Evolutionary conservation across 2,888 invertebrate species (phyloP).

Genomic region (Melanostoma scalare): DNA sequence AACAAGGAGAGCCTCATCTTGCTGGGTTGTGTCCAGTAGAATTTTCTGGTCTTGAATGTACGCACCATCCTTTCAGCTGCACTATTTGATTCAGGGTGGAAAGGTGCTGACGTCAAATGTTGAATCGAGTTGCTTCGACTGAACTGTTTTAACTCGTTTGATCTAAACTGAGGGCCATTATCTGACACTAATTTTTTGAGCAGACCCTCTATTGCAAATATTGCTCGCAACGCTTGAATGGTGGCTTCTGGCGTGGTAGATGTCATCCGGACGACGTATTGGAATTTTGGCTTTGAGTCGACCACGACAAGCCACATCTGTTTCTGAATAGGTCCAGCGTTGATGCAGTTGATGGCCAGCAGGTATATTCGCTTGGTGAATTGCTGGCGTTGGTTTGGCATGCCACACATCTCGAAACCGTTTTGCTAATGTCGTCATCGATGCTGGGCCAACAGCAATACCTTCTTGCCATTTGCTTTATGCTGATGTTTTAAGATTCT

Average conservation of each 20-base stretch:
- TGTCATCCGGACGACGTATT: constrained; percentile 25
- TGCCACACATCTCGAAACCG: no score
- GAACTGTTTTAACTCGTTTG: constrained; percentile 72
- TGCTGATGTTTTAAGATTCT: no score
- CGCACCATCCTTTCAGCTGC: constrained; percentile 69
- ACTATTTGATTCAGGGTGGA: constrained; percentile 71
- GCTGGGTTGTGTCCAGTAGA: constrained; percentile 11
- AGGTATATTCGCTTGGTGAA: constrained; percentile 34
- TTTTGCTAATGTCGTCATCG: no score
- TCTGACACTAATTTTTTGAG: constrained; percentile 72
- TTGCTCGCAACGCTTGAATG: constrained; percentile 61
- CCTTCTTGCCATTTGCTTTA: no score
- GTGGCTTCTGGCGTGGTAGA: constrained; percentile 30
- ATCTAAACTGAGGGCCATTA: constrained; percentile 72
- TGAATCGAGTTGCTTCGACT: constrained; percentile 70
- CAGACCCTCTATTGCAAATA: constrained; percentile 73
- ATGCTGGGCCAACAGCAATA: no score
- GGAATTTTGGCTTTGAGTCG: constrained; percentile 45
- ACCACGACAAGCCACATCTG: constrained; percentile 38
- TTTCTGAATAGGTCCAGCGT: constrained; percentile 32
- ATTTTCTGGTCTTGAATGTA: constrained; percentile 37
- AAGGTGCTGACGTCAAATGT: constrained; percentile 72
- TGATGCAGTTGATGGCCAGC: no score
- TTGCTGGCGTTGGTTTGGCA: no score
- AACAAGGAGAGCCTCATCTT: constrained; percentile 13